phyloP scores from a whole-genome alignment of 92 coral and sea anemone species.

The Scolanthus callimorphus region DNA sequence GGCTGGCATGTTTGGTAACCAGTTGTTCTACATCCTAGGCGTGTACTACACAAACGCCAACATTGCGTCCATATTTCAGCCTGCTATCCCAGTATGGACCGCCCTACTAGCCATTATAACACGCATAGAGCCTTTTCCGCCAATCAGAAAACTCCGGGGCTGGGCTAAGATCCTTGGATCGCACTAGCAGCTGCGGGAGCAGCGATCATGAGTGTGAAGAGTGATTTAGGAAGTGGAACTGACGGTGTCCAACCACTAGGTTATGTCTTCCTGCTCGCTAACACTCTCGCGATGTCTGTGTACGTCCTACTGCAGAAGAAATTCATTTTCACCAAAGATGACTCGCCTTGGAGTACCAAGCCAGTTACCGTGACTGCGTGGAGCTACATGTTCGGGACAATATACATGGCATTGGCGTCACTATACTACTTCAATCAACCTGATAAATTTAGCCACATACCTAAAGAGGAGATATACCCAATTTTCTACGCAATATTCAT shows the following conservation, averaged over 20 bases:
- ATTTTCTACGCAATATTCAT: constrained; percentile 69
- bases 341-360: constrained; percentile 59
- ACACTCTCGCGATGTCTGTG: constrained; percentile 58
- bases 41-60: constrained; percentile 83
- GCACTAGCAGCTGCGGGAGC: constrained; percentile 68
- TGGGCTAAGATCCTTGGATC: constrained; percentile 82
- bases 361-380: constrained; percentile 79
- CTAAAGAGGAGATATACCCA: constrained; percentile 73
- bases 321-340: constrained; percentile 60
- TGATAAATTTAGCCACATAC: constrained; percentile 66
- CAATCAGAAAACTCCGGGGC: constrained; percentile 50
- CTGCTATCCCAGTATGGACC: constrained; percentile 85
- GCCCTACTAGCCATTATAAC: constrained; percentile 60
- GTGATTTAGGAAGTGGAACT: constrained; percentile 24
- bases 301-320: constrained; percentile 68
- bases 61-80: constrained; percentile 79
- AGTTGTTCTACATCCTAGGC: constrained; percentile 69
- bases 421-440: constrained; percentile 64
- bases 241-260: constrained; percentile 22
- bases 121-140: constrained; percentile 69
- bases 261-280: constrained; percentile 61
- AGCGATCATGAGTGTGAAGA: constrained; percentile 45
- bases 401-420: constrained; percentile 70
- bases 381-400: constrained; percentile 69
- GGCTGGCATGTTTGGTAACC: constrained; percentile 79